Evolutionary conservation across 1,140 invertebrate genomes (phyloP), one percentile per base, ranked within the genome.

Genomic region (Riptortus pedestris): DNA sequence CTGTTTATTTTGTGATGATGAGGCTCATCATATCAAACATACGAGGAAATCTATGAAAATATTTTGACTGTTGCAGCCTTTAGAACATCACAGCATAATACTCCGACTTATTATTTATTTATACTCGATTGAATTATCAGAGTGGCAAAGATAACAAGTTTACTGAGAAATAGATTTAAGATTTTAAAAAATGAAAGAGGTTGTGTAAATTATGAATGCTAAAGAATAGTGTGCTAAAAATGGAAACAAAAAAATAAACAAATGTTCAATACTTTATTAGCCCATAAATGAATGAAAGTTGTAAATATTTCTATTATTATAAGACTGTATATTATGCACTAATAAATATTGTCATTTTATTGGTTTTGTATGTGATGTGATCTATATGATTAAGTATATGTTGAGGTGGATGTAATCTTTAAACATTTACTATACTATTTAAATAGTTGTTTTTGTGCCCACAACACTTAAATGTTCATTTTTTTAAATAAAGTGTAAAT

Each of bases 291-390:
- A 62, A 38, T 48, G 38, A 43, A 62, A 20, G 33, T 20, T 27
- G 24, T 62, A 45, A 47, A 63, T 26, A 63, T 63, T 45, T 20
- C n/a, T 63, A 45, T 45, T 63, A 63, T 43, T 52, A 24, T 51
- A 63, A 63, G 62, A 55, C 62, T 63, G 62, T 63, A 63, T 18
- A 31, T 52, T 63, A 63, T 63, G 43, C 28, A 29, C 24, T 51
- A 51, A 29, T 43, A 38, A 47, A 47, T 47, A 20, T 20, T n/a
- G 45, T 63, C 20, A 51, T 29, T 29, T 63, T 27, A 52, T 52
- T 26, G 16, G 1, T 63, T 27, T 63, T 52, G 51, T 29, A 52
- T 63, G 48, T 63, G 62, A 52, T n/a, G 20, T 63, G 62, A 45
- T 29, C 26, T 27, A 51, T 29, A 43, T 43, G 27, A 20, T 3